A percentile compares a stretch with the other conserved stretches of the same genome.
phyloP scores from a whole-genome alignment of 2,888 invertebrate genomes.

The Branchipolynoe longqiensis region DNA sequence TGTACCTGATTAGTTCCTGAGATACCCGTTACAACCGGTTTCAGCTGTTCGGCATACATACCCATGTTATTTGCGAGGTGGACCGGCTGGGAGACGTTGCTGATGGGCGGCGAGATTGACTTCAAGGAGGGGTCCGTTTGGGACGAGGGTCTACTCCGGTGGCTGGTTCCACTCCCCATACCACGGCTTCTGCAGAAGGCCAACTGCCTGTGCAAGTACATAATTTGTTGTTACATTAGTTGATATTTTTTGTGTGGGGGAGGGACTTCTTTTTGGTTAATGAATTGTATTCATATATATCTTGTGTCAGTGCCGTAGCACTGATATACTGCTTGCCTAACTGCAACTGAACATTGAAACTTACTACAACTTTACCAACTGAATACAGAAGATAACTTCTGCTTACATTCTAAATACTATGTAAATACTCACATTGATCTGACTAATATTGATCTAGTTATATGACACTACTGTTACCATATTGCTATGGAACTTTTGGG shows the following conservation, averaged over 20 bases:
- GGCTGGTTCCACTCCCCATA: slow-evolving; percentile 39
- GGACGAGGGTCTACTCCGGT: slow-evolving; percentile 1
- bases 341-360: no score
- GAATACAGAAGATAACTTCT: no score
- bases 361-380: no score
- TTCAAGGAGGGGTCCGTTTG: slow-evolving; percentile 16
- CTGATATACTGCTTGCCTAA: no score
- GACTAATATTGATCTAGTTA: no score
- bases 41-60: neutral
- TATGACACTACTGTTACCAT: no score
- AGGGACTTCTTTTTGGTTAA: neutral
- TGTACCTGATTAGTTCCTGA: no score
- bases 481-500: no score
- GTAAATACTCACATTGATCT: no score
- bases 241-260: neutral
- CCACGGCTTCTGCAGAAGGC: neutral
- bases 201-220: neutral
- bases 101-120: neutral
- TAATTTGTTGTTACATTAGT: neutral
- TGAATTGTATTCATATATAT: neutral
- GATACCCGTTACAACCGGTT: neutral
- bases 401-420: no score
- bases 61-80: neutral
- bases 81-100: neutral
- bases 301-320: no score